Evolutionary conservation across 1,140 invertebrate species (phyloP).

Genomic region (Arion vulgaris): DNA sequence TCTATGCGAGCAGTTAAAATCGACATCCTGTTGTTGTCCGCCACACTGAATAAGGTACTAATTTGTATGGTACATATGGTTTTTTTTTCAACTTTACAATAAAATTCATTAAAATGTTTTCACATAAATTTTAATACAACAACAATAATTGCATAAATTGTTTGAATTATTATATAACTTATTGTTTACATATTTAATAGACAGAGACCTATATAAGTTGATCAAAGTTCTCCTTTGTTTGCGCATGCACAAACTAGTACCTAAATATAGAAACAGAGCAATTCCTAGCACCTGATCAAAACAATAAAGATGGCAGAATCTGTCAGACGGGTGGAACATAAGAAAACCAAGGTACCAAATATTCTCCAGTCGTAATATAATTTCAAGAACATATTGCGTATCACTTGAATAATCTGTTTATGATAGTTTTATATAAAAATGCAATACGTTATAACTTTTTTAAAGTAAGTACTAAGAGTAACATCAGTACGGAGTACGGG

Average conservation of each 20-base stretch:
- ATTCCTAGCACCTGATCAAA: constrained; percentile 48
- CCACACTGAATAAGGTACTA: not conserved
- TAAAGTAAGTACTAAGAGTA: no score
- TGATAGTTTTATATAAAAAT: no score
- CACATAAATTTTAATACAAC: no score
- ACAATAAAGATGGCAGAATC: constrained; percentile 52
- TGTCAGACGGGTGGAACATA: constrained; percentile 36
- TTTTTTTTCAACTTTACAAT: not conserved
- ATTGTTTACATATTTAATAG: no score
- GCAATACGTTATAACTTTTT: no score
- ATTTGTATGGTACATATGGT: not conserved
- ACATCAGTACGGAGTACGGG: no score
- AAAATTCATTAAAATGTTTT: no score
- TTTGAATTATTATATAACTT: no score
- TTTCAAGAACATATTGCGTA: not conserved
- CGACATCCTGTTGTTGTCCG: not conserved
- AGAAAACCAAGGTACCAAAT: constrained; percentile 24
- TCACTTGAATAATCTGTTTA: not conserved
- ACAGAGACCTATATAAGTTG: no score
- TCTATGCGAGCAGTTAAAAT: not conserved
- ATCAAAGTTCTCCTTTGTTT: not conserved
- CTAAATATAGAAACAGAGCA: constrained; percentile 2
- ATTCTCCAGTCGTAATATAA: not conserved
- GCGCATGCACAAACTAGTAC: not conserved
- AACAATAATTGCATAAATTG: no score